These are phyloP conservation scores for Aphelocoma coerulescens DNA, from an alignment of 2,113 vertebrate species.

Conservation along the genomic window DNA sequence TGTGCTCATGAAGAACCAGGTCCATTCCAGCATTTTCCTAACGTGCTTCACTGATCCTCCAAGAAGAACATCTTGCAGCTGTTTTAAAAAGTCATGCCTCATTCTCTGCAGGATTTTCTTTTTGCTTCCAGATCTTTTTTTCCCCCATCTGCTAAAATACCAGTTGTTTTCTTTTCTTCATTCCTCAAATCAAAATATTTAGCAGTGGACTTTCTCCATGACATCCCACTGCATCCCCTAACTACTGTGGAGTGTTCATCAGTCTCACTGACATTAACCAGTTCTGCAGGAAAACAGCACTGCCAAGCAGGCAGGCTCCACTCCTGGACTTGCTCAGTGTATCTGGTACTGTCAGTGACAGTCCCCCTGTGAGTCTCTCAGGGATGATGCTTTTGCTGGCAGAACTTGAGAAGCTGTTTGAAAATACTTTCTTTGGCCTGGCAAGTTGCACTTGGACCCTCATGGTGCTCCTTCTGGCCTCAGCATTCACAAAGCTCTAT, in stretches of 20 bases:
- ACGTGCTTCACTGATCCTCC: not conserved
- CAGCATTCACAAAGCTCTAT: not conserved
- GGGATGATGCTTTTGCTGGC: not conserved
- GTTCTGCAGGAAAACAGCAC: not conserved
- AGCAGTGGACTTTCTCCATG: not conserved
- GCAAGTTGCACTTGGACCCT: not conserved
- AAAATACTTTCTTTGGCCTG: not conserved
- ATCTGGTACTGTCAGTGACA: not conserved
- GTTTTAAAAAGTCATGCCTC: not conserved
- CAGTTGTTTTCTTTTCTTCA: constrained; percentile 34
- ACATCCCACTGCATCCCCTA: not conserved
- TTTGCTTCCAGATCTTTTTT: not conserved
- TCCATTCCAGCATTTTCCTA: constrained; percentile 9
- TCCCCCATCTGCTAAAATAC: constrained; percentile 9
- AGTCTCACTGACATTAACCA: constrained; percentile 15
- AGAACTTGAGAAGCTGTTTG: not conserved
- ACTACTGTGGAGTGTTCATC: not conserved
- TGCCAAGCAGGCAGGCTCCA: not conserved
- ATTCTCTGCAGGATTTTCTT: constrained; percentile 45
- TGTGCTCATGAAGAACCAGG: constrained; percentile 17
- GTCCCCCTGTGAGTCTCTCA: not conserved
- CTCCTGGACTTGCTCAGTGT: not conserved
- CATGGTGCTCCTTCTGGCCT: not conserved
- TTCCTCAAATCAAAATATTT: constrained; percentile 59
- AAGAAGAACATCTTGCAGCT: constrained; percentile 50